These are phyloP conservation scores for Dasypolia templi DNA, from an alignment of 2,888 invertebrate species.

Conservation along the genomic window DNA sequence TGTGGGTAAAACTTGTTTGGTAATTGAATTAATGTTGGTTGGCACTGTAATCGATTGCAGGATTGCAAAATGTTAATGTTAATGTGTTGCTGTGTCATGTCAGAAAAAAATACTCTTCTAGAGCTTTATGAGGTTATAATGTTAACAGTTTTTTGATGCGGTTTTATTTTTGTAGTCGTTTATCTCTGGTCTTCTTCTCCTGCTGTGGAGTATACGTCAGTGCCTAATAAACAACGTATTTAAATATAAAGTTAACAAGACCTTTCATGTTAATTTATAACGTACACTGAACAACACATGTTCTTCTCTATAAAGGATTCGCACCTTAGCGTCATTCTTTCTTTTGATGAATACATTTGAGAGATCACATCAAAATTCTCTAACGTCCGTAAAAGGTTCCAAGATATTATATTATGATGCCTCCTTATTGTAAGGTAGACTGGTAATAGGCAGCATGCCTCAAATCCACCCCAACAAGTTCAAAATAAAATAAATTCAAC, in stretches of 20 bases:
- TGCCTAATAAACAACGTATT: no score
- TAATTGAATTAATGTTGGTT: constrained; percentile 27
- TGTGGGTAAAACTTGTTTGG: constrained; percentile 18
- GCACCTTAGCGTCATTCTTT: neutral
- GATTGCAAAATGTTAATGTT: neutral
- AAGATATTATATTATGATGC: neutral
- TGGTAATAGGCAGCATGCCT: neutral
- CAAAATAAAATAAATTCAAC: constrained; percentile 40
- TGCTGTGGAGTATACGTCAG: no score
- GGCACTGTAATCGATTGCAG: neutral
- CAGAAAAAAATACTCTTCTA: no score
- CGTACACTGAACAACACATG: no score
- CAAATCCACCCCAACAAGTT: neutral
- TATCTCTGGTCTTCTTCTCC: no score
- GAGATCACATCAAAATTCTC: neutral
- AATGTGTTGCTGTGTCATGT: neutral
- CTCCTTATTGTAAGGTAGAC: neutral
- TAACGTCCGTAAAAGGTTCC: neutral
- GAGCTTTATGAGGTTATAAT: no score
- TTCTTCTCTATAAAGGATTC: neutral
- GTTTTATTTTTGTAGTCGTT: neutral
- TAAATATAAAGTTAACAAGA: no score
- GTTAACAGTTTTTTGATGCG: neutral
- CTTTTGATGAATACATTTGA: neutral
- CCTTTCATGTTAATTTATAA: no score